Conservation (phyloP, 2,797 vertebrate species). For the Aulostomus chinensis region DNA sequence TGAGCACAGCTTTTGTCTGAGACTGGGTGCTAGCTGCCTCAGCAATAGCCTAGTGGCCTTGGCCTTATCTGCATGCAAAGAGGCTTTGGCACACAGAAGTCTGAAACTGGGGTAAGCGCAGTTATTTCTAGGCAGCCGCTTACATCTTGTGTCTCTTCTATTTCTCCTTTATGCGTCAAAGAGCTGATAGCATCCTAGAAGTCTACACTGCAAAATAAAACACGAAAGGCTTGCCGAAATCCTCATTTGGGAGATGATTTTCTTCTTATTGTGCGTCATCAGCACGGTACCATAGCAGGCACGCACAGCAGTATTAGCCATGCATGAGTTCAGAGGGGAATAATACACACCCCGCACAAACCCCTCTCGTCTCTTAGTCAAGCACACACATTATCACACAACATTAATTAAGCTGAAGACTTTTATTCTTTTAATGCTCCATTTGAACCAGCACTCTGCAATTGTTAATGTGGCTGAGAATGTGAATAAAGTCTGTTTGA, state of each 20-base stretch:
- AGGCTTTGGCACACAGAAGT: constrained; percentile 61
- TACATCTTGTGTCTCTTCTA: constrained; percentile 41
- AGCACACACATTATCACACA: constrained; percentile 58
- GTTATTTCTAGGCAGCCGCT: constrained; percentile 61
- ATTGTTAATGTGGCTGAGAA: constrained; percentile 39
- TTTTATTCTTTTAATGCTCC: constrained; percentile 61
- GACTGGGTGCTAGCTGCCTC: constrained; percentile 49
- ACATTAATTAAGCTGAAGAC: constrained; percentile 61
- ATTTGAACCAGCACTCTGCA: constrained; percentile 47
- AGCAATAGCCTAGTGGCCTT: constrained; percentile 50
- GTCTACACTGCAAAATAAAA: constrained; percentile 51
- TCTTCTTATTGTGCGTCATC: constrained; percentile 57
- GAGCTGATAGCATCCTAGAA: constrained; percentile 52
- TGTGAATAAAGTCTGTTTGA: constrained; percentile 48
- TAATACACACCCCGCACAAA: constrained; percentile 62
- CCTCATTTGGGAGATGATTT: constrained; percentile 61
- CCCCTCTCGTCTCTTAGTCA: constrained; percentile 51
- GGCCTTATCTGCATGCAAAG: constrained; percentile 74
- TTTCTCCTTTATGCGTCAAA: constrained; percentile 38
- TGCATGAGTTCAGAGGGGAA: constrained; percentile 65
- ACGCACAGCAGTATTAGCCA: constrained; percentile 60
- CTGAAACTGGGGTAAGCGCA: constrained; percentile 45
- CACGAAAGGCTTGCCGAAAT: constrained; percentile 40
- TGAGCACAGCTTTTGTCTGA: constrained; percentile 29
- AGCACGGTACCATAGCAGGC: constrained; percentile 53